Percentiles rank a stretch among this genome's conserved stretches.
Conservation (phyloP, 2,888 invertebrate species). For the Standfussiana lucernea region DNA sequence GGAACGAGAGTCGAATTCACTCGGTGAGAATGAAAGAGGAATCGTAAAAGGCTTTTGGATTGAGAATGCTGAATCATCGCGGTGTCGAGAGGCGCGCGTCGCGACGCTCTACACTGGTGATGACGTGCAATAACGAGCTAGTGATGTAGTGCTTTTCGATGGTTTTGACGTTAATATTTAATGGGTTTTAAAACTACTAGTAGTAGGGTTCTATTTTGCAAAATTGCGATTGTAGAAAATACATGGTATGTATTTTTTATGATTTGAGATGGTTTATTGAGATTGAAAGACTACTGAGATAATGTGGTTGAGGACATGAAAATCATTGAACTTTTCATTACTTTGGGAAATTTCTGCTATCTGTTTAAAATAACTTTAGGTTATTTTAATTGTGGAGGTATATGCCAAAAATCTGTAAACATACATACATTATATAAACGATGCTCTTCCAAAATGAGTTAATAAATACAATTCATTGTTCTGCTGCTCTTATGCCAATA, state of each 20-base stretch:
- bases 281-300: background rate
- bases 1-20: constrained; percentile 82
- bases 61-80: constrained; percentile 89
- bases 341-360: background rate
- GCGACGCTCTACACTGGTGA: constrained; percentile 79
- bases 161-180: constrained; percentile 11
- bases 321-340: background rate
- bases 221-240: background rate
- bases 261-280: background rate
- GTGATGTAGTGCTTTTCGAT: constrained; percentile 67
- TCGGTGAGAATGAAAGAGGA: constrained; percentile 84
- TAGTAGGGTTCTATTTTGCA: background rate
- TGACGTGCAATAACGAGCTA: constrained; percentile 88
- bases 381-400: background rate
- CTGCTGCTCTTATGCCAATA: background rate
- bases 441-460: background rate
- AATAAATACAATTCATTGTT: background rate
- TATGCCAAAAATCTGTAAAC: background rate
- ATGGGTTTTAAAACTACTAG: background rate
- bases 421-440: background rate
- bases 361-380: background rate
- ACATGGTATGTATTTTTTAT: no score
- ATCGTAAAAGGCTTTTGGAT: constrained; percentile 88
- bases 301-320: background rate
- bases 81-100: constrained; percentile 80